phyloP scores from a whole-genome alignment of 2,797 vertebrate species.

The Rhynchotus rufescens region DNA sequence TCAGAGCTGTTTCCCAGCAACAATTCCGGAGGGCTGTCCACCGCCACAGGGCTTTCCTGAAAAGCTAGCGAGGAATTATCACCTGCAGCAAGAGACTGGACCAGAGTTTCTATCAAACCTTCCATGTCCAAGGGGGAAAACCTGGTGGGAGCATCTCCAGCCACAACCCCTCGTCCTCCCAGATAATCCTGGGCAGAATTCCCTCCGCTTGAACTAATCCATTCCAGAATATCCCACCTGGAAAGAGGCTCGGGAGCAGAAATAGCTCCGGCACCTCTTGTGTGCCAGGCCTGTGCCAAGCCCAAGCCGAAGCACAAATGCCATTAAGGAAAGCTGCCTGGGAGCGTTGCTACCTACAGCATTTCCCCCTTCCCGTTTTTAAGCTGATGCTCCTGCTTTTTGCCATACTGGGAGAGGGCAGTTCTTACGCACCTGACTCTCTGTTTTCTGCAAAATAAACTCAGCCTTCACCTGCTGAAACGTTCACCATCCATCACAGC shows the following conservation, averaged over 20 bases:
- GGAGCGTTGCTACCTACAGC: not conserved
- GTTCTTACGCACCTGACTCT: not conserved
- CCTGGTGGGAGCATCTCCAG: not conserved
- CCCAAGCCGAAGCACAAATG: not conserved
- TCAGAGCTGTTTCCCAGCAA: conserved; percentile 83
- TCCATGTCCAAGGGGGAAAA: not conserved
- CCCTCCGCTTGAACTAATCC: not conserved
- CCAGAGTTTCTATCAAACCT: conserved; percentile 63
- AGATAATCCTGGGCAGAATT: not conserved
- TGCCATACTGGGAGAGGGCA: accelerated
- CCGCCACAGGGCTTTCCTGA: conserved; percentile 85
- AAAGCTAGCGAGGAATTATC: conserved; percentile 79
- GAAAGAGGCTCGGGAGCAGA: not conserved
- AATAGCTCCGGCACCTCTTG: not conserved
- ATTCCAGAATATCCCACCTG: accelerated
- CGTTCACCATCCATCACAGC: not conserved
- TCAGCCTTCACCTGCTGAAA: not conserved
- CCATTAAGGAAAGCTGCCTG: not conserved
- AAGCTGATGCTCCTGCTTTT: not conserved
- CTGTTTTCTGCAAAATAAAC: not conserved
- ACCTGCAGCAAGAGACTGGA: conserved; percentile 31
- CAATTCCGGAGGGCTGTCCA: conserved; percentile 80
- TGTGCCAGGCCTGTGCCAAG: not conserved
- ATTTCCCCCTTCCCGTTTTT: not conserved
- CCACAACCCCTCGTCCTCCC: accelerated